These are phyloP conservation scores for Phytoseiulus persimilis DNA, from an alignment of 2,888 invertebrate genomes.

Conservation along the genomic window DNA sequence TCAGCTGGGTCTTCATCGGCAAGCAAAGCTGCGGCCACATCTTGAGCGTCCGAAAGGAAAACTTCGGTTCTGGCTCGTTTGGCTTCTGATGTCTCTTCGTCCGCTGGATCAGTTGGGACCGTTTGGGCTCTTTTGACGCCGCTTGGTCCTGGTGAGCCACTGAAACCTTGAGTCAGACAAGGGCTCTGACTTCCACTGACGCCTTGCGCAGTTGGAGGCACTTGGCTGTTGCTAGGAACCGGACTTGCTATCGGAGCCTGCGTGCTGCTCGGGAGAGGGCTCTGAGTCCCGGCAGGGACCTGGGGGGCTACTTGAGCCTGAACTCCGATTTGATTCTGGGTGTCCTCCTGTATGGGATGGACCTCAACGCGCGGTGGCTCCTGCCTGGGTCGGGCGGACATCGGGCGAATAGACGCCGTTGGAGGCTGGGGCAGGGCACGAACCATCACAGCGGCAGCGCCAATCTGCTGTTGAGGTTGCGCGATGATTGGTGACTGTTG, in stretches of 20 bases:
- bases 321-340: not conserved
- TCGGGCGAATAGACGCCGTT: conserved; percentile 26
- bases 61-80: not conserved
- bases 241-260: not conserved
- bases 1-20: not conserved
- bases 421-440: conserved; percentile 22
- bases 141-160: not conserved
- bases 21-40: not conserved
- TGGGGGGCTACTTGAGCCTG: not conserved
- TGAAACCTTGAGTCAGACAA: not conserved
- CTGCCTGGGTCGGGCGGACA: not conserved
- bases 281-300: not conserved
- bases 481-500: not conserved
- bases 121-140: not conserved
- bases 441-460: not conserved
- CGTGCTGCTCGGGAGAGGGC: not conserved
- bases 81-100: not conserved
- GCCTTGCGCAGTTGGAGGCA: not conserved
- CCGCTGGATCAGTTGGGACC: not conserved
- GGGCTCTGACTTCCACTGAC: not conserved
- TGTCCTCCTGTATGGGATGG: conserved; percentile 21
- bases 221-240: not conserved
- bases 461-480: not conserved
- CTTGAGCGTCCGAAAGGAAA: not conserved
- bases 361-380: conserved; percentile 14